Percentiles rank a stretch among this genome's conserved stretches.
Evolutionary conservation across 2,888 invertebrate species (phyloP).

Genomic region (Electrophaes corylata): DNA sequence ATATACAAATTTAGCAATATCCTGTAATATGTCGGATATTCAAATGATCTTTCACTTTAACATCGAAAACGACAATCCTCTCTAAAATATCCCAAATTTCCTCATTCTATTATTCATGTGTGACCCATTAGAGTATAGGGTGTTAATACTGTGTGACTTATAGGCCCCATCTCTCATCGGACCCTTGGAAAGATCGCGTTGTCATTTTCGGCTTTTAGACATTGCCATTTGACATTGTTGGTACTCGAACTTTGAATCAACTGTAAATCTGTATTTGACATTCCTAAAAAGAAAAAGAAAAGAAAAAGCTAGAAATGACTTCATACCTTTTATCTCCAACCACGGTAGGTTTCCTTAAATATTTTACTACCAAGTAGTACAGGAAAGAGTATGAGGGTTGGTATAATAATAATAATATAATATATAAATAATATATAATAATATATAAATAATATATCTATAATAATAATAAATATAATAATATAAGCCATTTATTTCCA

Average conservation of each 20-base stretch:
- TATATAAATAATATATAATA: too few relatives aligned
- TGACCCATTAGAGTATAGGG: slow-evolving; percentile 70
- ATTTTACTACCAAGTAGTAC: too few relatives aligned
- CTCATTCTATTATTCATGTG: slow-evolving; percentile 72
- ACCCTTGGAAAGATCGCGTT: slow-evolving; percentile 49
- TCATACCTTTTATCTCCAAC: too few relatives aligned
- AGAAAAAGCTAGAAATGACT: too few relatives aligned
- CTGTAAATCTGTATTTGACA: background rate
- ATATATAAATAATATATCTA: too few relatives aligned
- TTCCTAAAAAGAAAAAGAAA: too few relatives aligned
- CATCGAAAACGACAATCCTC: slow-evolving; percentile 34
- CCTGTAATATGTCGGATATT: background rate
- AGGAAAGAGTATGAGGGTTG: too few relatives aligned
- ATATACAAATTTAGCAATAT: background rate
- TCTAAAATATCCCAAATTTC: slow-evolving; percentile 60
- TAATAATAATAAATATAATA: too few relatives aligned
- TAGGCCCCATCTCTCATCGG: slow-evolving; percentile 70
- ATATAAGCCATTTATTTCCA: too few relatives aligned
- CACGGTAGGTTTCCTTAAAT: too few relatives aligned
- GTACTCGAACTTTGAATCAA: background rate
- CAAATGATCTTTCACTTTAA: slow-evolving; percentile 22
- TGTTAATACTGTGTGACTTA: slow-evolving; percentile 79
- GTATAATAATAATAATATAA: too few relatives aligned
- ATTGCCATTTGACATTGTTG: slow-evolving; percentile 11
- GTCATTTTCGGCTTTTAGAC: slow-evolving; percentile 28